These are phyloP conservation scores for Octomys mimax DNA, from an alignment of 2,797 vertebrate species.

Conservation along the genomic window DNA sequence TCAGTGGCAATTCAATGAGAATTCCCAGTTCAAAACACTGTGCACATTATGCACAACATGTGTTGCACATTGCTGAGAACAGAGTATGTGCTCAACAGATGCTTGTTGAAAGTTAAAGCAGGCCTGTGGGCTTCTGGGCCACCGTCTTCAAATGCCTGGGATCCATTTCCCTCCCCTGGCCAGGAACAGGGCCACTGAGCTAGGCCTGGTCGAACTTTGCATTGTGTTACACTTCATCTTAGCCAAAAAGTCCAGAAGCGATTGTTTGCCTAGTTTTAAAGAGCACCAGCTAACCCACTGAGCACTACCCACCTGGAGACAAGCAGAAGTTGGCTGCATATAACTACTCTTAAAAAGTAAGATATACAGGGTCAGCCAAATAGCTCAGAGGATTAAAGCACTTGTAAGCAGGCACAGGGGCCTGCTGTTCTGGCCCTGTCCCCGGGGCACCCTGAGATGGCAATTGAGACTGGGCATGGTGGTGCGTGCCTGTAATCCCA, in stretches of 20 bases:
- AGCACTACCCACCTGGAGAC: neutral
- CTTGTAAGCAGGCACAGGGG: too few relatives aligned
- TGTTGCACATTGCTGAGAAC: neutral
- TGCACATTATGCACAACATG: neutral
- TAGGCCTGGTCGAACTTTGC: fast-evolving
- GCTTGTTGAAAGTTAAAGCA: neutral
- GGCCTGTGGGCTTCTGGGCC: neutral
- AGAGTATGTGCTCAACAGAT: neutral
- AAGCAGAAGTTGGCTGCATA: fast-evolving
- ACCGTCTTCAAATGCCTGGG: fast-evolving
- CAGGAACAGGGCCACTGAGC: fast-evolving
- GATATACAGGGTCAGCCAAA: neutral
- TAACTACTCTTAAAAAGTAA: neutral
- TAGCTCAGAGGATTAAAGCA: too few relatives aligned
- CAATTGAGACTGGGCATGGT: too few relatives aligned
- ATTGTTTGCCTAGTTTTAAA: fast-evolving
- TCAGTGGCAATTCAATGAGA: neutral
- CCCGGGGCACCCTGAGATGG: too few relatives aligned
- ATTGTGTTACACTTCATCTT: neutral
- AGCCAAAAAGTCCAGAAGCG: too few relatives aligned
- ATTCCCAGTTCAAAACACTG: neutral
- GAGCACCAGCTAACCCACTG: fast-evolving
- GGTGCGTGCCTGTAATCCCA: too few relatives aligned
- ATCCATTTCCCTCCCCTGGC: neutral
- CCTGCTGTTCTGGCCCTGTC: too few relatives aligned